phyloP scores from a whole-genome alignment of 2,113 vertebrate species.

The Pterophyllum scalare region DNA sequence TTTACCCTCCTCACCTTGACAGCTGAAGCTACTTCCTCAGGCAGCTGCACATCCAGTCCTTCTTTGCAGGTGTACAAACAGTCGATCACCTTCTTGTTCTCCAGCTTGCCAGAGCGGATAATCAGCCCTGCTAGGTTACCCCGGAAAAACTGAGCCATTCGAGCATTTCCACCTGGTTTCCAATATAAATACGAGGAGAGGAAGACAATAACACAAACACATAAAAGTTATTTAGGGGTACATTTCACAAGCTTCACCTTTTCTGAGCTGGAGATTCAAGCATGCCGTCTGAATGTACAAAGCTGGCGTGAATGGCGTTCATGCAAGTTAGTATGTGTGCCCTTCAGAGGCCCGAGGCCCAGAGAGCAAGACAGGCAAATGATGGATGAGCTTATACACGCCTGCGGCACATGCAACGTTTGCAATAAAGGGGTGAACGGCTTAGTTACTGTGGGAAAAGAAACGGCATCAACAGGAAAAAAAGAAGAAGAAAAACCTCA shows the following conservation, averaged over 20 bases:
- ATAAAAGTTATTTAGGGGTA: background rate
- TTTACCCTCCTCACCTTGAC: conserved; percentile 86
- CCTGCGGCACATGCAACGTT: conserved; percentile 83
- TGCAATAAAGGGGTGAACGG: conserved; percentile 26
- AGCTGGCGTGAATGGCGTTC: conserved; percentile 67
- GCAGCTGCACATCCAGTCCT: conserved; percentile 89
- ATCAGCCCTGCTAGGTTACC: conserved; percentile 94
- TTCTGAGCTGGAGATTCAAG: conserved; percentile 38
- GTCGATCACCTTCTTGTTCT: conserved; percentile 97
- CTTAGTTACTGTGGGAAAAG: conserved; percentile 17
- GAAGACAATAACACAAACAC: conserved; percentile 10
- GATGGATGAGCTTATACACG: conserved; percentile 60
- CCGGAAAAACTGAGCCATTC: conserved; percentile 94
- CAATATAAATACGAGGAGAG: background rate
- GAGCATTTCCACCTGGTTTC: conserved; percentile 85
- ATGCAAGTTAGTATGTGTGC: conserved; percentile 90
- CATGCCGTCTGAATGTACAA: conserved; percentile 66
- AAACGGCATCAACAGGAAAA: background rate
- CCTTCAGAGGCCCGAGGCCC: conserved; percentile 48
- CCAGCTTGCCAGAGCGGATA: conserved; percentile 91
- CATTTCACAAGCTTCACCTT: conserved; percentile 22
- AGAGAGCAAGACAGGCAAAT: conserved; percentile 31
- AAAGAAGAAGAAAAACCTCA: background rate
- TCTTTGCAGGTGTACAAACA: conserved; percentile 98
- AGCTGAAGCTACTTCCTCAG: conserved; percentile 84